These are phyloP conservation scores for Catalaphyllia jardinei DNA, from an alignment of 64 coral and sea anemone genomes.

Conservation along the genomic window DNA sequence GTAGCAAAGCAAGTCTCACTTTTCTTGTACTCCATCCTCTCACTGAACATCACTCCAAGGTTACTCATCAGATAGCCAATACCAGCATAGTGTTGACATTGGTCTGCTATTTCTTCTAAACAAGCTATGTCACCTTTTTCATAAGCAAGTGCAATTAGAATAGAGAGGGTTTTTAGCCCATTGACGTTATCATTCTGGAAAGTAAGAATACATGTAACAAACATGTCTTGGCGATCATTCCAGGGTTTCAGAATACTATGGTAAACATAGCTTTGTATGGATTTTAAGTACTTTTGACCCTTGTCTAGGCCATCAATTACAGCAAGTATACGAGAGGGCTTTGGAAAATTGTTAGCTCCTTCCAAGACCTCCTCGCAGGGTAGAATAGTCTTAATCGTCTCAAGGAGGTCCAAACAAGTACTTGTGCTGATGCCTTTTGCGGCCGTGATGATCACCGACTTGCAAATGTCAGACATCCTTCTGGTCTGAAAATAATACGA, in stretches of 20 bases:
- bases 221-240: background rate
- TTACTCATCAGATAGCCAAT: background rate
- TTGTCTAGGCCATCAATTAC: background rate
- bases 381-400: background rate
- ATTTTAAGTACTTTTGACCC: background rate
- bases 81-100: background rate
- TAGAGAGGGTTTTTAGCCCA: background rate
- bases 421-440: no score
- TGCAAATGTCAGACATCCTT: no score
- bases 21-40: background rate
- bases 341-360: background rate
- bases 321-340: background rate
- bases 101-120: background rate
- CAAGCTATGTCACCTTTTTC: background rate
- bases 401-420: no score
- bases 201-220: background rate
- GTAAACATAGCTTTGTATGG: background rate
- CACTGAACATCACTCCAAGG: slow-evolving; percentile 12
- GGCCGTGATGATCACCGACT: no score
- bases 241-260: background rate
- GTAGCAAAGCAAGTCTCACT: background rate
- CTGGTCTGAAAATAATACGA: no score
- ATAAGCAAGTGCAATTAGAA: background rate
- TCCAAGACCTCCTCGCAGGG: background rate
- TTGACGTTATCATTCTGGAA: background rate